phyloP scores from a whole-genome alignment of 2,888 invertebrate species.

The Stenolophus ochropezus region DNA sequence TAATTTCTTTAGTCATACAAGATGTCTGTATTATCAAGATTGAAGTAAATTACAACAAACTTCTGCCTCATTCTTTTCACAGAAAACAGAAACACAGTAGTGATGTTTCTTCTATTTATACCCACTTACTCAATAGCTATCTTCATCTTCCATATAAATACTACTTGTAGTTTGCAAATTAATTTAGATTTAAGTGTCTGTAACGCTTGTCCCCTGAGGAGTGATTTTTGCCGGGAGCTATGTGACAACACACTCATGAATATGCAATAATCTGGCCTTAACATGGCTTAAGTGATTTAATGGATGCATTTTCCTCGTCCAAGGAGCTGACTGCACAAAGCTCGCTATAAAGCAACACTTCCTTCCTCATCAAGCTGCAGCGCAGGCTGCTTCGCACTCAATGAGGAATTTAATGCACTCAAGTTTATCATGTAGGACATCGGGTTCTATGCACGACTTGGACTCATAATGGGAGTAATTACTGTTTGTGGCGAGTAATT shows the following conservation, averaged over 20 bases:
- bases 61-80: too few species aligned
- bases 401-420: neutral
- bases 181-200: too few species aligned
- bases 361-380: neutral
- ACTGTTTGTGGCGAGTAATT: neutral
- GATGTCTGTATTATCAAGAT: too few species aligned
- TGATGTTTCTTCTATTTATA: too few species aligned
- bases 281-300: slow-evolving; percentile 42
- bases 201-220: too few species aligned
- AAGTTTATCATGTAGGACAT: neutral
- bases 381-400: neutral
- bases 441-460: neutral
- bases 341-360: neutral
- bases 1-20: too few species aligned
- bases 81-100: too few species aligned
- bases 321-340: neutral
- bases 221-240: too few species aligned
- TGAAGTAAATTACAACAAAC: too few species aligned
- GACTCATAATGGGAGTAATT: neutral
- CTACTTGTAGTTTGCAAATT: too few species aligned
- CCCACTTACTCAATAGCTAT: too few species aligned
- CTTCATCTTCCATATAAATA: too few species aligned
- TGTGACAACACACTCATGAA: slow-evolving; percentile 9
- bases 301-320: slow-evolving; percentile 38
- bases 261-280: slow-evolving; percentile 41